A percentile compares a stretch with the other conserved stretches of the same genome.
Evolutionary conservation across 2,888 invertebrate genomes (phyloP).

Genomic region (Epirrhoe alternata): DNA sequence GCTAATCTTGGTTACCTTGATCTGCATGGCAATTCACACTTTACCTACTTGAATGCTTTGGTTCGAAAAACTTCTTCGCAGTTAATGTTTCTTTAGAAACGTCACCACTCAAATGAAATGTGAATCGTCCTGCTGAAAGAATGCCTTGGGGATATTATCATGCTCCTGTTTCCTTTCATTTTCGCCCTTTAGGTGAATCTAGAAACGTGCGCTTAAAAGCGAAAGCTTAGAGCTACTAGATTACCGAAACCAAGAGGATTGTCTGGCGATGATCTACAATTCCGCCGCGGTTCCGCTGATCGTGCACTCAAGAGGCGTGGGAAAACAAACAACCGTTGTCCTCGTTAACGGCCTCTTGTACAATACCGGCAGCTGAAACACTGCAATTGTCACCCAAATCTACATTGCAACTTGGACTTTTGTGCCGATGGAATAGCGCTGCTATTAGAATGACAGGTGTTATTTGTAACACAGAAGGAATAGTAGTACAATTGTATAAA

Average conservation of each 20-base stretch:
- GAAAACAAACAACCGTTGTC: constrained; percentile 74
- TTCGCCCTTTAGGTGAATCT: background rate
- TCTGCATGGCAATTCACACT: no score
- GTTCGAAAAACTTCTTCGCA: no score
- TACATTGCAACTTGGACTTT: constrained; percentile 49
- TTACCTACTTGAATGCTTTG: no score
- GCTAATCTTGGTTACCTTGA: no score
- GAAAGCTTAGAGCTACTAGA: constrained; percentile 17
- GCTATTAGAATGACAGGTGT: constrained; percentile 17
- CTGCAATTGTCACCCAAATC: constrained; percentile 55
- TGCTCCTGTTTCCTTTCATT: no score
- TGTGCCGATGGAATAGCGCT: constrained; percentile 38
- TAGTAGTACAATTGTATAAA: background rate
- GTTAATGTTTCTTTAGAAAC: no score
- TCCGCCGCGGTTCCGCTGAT: constrained; percentile 58
- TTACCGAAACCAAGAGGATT: constrained; percentile 53
- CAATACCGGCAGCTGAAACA: constrained; percentile 42
- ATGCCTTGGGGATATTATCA: no score
- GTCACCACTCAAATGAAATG: no score
- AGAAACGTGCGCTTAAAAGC: background rate
- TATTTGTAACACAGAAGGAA: constrained; percentile 5
- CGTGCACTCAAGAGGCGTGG: constrained; percentile 69
- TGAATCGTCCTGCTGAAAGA: no score
- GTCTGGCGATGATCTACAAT: constrained; percentile 54
- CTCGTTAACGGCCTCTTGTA: constrained; percentile 72